Evolutionary conservation across 2,888 invertebrate genomes (phyloP).

Genomic region (Heliothis peltigera): DNA sequence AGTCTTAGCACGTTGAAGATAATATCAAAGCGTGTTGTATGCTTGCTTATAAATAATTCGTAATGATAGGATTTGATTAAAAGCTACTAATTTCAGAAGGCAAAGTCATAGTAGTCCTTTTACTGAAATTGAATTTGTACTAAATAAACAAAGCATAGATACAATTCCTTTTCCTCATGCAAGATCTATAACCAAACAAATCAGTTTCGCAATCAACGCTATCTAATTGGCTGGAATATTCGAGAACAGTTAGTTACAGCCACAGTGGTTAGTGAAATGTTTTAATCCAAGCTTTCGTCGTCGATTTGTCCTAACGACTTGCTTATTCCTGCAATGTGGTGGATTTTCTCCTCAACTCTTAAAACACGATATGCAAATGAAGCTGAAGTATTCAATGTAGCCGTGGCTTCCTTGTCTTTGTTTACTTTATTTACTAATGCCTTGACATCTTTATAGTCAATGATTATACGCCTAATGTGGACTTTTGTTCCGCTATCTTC

Average conservation of each 20-base stretch:
- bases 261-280: conserved; percentile 60
- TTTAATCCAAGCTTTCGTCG: conserved; percentile 68
- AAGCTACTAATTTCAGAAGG: not conserved
- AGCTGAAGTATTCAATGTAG: conserved; percentile 60
- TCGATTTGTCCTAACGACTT: conserved; percentile 70
- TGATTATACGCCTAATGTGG: conserved; percentile 41
- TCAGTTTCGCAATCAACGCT: conserved; percentile 49
- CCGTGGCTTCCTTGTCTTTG: conserved; percentile 56
- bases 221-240: conserved; percentile 56
- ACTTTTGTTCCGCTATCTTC: conserved; percentile 43
- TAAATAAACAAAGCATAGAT: conserved; percentile 13
- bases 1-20: not conserved
- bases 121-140: not conserved
- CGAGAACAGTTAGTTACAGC: conserved; percentile 55
- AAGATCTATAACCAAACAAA: conserved; percentile 54
- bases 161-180: conserved; percentile 34
- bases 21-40: not conserved
- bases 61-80: not conserved
- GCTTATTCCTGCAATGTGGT: conserved; percentile 53
- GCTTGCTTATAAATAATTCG: not conserved
- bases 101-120: not conserved
- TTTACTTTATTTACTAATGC: conserved; percentile 48
- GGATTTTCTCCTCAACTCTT: conserved; percentile 51
- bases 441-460: conserved; percentile 52
- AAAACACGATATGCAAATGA: conserved; percentile 74